Evolutionary conservation across 2,797 vertebrate genomes (phyloP).

Genomic region (Pipistrellus pipistrellus): DNA sequence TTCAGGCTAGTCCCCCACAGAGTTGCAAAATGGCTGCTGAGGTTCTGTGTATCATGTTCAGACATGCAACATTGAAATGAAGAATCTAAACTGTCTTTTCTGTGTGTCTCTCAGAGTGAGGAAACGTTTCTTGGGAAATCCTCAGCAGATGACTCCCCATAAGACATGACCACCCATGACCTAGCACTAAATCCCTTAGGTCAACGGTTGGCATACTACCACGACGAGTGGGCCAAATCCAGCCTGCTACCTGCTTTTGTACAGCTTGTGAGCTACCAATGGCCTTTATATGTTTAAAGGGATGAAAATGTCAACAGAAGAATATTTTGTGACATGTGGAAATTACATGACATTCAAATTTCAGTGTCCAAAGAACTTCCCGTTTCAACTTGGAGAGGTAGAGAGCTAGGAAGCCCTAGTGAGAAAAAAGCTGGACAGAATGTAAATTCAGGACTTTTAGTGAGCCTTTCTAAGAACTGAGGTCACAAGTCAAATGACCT

Average conservation of each 20-base stretch:
- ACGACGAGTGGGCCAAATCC: background rate
- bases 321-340: slow-evolving; percentile 29
- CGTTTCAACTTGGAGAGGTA: background rate
- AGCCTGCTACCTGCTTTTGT: background rate
- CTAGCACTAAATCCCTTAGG: slow-evolving; percentile 44
- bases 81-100: background rate
- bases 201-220: background rate
- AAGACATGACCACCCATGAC: background rate
- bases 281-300: slow-evolving; percentile 15
- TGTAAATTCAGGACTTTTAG: background rate
- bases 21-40: slow-evolving; percentile 5
- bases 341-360: slow-evolving; percentile 52
- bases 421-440: slow-evolving; percentile 22
- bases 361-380: background rate
- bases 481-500: slow-evolving; percentile 1
- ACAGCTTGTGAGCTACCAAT: background rate
- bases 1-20: background rate
- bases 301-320: slow-evolving; percentile 25
- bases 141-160: background rate
- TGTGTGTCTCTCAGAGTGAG: background rate
- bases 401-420: slow-evolving; percentile 5
- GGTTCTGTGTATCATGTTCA: background rate
- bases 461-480: slow-evolving; percentile 39
- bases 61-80: slow-evolving; percentile 6
- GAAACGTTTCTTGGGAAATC: background rate